A percentile compares a stretch with the other conserved stretches of the same genome.
These are phyloP conservation scores for Apis florea DNA, from an alignment of 1,140 invertebrate genomes.

Conservation along the genomic window DNA sequence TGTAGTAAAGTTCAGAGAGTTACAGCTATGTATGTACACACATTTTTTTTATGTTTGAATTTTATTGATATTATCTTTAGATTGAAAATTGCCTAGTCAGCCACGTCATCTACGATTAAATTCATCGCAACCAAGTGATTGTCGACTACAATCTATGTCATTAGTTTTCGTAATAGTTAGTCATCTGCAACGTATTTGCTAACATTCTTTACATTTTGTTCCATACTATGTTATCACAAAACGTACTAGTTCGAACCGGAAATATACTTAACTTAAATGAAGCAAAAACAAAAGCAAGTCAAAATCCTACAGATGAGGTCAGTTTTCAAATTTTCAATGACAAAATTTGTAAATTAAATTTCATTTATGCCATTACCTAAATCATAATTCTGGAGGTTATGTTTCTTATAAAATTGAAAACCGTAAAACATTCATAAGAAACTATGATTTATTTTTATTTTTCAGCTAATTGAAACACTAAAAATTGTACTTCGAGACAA, in stretches of 20 bases:
- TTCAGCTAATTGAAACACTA: conserved; percentile 87
- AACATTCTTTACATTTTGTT: not conserved
- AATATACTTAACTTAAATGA: conserved; percentile 92
- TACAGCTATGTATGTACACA: not conserved
- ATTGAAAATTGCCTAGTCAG: conserved; percentile 20
- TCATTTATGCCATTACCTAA: not conserved
- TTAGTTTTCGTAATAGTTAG: conserved; percentile 14
- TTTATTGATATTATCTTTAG: conserved; percentile 1
- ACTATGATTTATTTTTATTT: conserved; percentile 50
- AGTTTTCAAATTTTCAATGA: conserved; percentile 50
- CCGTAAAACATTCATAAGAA: not conserved
- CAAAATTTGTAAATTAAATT: not conserved
- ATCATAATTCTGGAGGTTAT: conserved; percentile 52
- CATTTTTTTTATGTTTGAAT: not conserved
- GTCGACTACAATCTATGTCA: conserved; percentile 1
- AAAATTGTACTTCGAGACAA: conserved; percentile 83
- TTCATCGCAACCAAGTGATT: not conserved
- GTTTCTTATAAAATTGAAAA: not conserved
- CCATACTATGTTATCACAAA: conserved; percentile 61
- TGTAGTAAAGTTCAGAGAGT: not conserved
- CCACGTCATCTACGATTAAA: conserved; percentile 10
- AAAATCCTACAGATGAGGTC: conserved; percentile 92
- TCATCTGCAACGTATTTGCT: not conserved
- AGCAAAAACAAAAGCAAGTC: conserved; percentile 90
- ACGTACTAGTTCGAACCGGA: conserved; percentile 87